Base-by-base conservation (phyloP, 2,888 invertebrate species). In the Megastigmus dorsalis region DNA sequence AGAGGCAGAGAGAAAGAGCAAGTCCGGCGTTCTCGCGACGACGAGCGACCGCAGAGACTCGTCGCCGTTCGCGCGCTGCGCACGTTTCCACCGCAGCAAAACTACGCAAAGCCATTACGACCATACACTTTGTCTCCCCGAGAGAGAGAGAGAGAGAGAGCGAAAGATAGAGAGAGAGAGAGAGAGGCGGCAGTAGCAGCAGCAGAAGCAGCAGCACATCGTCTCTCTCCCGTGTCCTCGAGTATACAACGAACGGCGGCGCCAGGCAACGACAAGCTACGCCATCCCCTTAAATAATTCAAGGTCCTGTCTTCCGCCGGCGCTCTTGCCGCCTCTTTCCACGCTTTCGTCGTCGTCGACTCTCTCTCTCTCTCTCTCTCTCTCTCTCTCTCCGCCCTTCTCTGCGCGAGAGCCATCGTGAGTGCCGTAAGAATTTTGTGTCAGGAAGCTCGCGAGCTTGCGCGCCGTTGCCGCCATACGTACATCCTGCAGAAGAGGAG, bases 281-380 rank as follows among this genome's bases (percentile, higher is more conserved):
- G 68, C 74, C 77, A 66, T 76, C 75, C 75, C 55, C 76, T 78
- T 82, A 79, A 79, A 81, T 81, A 81, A 81, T 82, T 81, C 80
- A 82, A 73, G 75, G 73, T 78, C 66, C 70, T 70, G 77, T 75
- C 78, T 75, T 77, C 76, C 72, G 52, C 72, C 73, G n/a, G 23
- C n/a, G 7, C n/a, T 4, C 70, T 41, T 59, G 57, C 63, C 75
- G 60, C 23, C 36, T 52, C 73, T 55, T 69, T 57, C n/a, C 59
- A 33, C 63, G 3, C 9, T 15, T 7, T 23, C 23, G 1, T 15
- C 18, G n/a, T 41, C 48, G 1, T 23, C 3, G 38, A 26, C 38
- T 15, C 41, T 54, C 28, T n/a, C 9, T 36, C 41, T 48, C 28
- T 45, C 18, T 33, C 59, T 18, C 15, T 36, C 30, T 30, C 23